Percentiles rank a stretch among this genome's conserved stretches.
Conservation (phyloP, 1,140 invertebrate genomes). For the Episyrphus balteatus region DNA sequence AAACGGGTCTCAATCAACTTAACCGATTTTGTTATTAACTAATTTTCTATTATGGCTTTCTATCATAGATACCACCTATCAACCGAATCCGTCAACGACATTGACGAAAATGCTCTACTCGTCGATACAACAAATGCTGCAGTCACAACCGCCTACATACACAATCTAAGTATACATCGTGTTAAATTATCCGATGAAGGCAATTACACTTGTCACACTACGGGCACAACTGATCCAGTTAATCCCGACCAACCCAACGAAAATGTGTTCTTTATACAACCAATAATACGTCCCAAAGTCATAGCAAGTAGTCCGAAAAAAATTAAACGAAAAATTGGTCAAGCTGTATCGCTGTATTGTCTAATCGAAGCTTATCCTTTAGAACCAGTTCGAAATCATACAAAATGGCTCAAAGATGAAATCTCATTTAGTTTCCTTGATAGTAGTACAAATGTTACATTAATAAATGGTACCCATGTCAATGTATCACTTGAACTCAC, state of each 20-base stretch:
- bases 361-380: conserved; percentile 45
- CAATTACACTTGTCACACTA: conserved; percentile 39
- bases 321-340: conserved; percentile 40
- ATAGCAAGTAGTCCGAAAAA: conserved; percentile 36
- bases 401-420: conserved; percentile 47
- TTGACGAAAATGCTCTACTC: conserved; percentile 15
- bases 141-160: conserved; percentile 15
- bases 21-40: no score
- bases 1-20: no score
- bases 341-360: conserved; percentile 42
- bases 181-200: conserved; percentile 39
- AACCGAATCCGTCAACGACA: not conserved
- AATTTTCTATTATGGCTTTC: no score
- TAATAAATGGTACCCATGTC: conserved; percentile 46
- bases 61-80: conserved; percentile 1
- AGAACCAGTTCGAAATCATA: conserved; percentile 25
- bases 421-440: conserved; percentile 31
- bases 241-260: conserved; percentile 9
- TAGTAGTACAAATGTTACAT: conserved; percentile 21
- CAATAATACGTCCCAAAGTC: conserved; percentile 39
- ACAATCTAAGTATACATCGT: conserved; percentile 21
- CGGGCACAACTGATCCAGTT: not conserved
- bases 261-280: conserved; percentile 28
- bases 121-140: conserved; percentile 9
- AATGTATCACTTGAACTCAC: conserved; percentile 43